Evolutionary conservation across 1,140 invertebrate species (phyloP), one percentile per base, ranked within the genome.

Genomic region (Nasonia vitripennis): DNA sequence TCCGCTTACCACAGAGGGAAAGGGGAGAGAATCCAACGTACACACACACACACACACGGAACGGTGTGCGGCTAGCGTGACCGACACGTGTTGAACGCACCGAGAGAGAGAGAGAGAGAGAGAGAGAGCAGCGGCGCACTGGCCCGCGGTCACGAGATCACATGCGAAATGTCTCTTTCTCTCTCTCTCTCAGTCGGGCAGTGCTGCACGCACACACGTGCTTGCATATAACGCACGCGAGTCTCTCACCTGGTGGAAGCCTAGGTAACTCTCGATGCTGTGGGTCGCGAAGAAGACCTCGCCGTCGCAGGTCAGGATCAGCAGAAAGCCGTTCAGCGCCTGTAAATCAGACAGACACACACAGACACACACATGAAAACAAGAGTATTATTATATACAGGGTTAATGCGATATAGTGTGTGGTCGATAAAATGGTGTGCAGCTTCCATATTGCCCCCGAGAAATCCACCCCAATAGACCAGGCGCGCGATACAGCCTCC

Each of bases 241-340:
- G 55, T 12, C 20, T 67, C 92, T 95, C 95, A 99, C 99, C 97
- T 99, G 99, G 95, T 99, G 98, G 95, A 99, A 99, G 91, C 99
- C 99, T 89, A 99, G 95, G 95, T 99, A 99, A 93, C 98, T 99
- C 95, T 99, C 99, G 92, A 99, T 99, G 93, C 98, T 99, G 94
- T 99, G 97, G 70, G 98, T 99, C 68, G 98, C 98, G 94, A 99
- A 99, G 95, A 99, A 99, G 34, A 99, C 98, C 94, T 99, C 99
- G 80, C 98, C 98, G 92, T 99, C 98, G 94, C 98, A 99, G 80
- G 98, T 99, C 81, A 99, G 95, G 91, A 99, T 99, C 95, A 99
- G 97, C 91, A 99, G 95, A 95, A 99, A 99, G 87, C 99, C 99
- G 94, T 99, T 99, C 91, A 99, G 95, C 88, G 99, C 98, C 98